Percentiles rank a stretch among this genome's conserved stretches.
Evolutionary conservation across 2,113 vertebrate species (phyloP).

Genomic region (Calypte anna): DNA sequence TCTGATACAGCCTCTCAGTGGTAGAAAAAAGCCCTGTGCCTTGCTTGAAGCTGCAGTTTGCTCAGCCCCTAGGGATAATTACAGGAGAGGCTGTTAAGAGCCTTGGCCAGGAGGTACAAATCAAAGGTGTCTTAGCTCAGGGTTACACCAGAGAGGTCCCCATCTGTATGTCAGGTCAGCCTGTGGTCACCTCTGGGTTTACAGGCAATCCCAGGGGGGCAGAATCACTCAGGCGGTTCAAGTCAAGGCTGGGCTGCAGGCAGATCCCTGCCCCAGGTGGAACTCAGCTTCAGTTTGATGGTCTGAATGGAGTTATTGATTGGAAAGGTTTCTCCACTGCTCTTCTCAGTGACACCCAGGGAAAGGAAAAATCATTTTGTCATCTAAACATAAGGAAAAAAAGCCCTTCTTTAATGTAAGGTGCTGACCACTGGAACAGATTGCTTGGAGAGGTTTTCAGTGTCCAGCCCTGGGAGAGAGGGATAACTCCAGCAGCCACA

Average conservation of each 20-base stretch:
- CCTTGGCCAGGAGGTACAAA: neutral
- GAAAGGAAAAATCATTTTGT: no score
- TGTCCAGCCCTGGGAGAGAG: no score
- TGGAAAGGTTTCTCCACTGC: neutral
- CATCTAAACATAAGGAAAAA: neutral
- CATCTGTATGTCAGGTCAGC: fast-evolving
- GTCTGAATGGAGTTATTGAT: neutral
- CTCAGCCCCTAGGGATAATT: neutral
- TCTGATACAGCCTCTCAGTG: neutral
- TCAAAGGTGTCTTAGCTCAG: no score
- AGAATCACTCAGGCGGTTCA: neutral
- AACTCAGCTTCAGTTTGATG: neutral
- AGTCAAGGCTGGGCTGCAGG: neutral
- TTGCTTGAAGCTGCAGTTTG: neutral
- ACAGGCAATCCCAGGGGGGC: neutral
- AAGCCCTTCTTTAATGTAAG: no score
- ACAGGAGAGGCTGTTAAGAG: no score
- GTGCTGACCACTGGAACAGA: neutral
- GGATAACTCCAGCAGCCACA: neutral
- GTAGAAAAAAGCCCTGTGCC: neutral
- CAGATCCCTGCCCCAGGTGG: neutral
- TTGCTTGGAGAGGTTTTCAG: neutral
- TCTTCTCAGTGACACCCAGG: neutral
- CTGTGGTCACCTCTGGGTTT: neutral
- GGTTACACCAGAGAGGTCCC: neutral